These are phyloP conservation scores for Anoplopoma fimbria DNA, from an alignment of 2,113 vertebrate genomes.

Conservation along the genomic window DNA sequence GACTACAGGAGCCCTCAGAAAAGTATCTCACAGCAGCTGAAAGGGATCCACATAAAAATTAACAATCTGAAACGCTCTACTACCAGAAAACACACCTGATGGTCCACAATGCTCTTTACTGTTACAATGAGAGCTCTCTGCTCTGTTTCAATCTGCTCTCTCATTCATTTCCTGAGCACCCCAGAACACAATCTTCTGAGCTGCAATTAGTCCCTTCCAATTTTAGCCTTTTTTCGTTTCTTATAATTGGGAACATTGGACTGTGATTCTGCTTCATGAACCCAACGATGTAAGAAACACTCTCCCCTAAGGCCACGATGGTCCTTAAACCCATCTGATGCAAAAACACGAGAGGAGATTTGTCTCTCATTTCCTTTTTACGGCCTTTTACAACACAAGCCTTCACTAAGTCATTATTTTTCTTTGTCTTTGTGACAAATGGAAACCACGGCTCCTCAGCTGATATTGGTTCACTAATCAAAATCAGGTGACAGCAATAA, in stretches of 20 bases:
- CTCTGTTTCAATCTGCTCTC: slow-evolving; percentile 13
- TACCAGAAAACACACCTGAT: slow-evolving; percentile 8
- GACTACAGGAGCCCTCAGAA: slow-evolving; percentile 3
- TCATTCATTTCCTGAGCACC: slow-evolving; percentile 29
- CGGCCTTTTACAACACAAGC: background rate
- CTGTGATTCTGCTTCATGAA: slow-evolving; percentile 42
- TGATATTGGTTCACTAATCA: slow-evolving; percentile 4
- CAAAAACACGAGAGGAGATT: background rate
- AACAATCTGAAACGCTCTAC: slow-evolving; percentile 23
- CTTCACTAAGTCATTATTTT: background rate
- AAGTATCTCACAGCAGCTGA: background rate
- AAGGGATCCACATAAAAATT: slow-evolving; percentile 6
- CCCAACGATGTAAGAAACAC: slow-evolving; percentile 21
- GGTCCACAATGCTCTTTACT: background rate
- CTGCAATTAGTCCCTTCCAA: slow-evolving; percentile 46
- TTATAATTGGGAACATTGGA: slow-evolving; percentile 48
- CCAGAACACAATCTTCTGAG: slow-evolving; percentile 47
- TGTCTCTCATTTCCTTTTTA: slow-evolving; percentile 15
- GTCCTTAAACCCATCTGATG: slow-evolving; percentile 14
- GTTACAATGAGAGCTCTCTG: slow-evolving; percentile 22
- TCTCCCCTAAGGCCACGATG: background rate
- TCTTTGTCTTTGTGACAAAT: background rate
- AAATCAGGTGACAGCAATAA: slow-evolving; percentile 35
- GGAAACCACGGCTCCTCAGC: background rate
- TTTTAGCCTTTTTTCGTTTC: slow-evolving; percentile 36